Evolutionary conservation across 30 jellyfish, hydroid and myxozoan genomes (phyloP).

Genomic region (Clytia hemisphaerica): DNA sequence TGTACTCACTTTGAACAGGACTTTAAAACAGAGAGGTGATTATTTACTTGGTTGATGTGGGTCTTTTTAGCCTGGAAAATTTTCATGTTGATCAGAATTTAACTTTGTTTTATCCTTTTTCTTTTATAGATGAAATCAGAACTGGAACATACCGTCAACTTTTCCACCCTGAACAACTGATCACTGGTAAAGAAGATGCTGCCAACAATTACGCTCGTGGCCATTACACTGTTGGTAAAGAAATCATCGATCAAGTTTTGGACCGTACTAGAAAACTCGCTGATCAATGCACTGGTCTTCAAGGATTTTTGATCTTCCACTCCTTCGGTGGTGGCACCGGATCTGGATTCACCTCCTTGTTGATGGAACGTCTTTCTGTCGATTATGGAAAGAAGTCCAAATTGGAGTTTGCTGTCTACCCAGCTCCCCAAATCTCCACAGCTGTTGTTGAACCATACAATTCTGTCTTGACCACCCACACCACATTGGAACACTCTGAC

Average conservation of each 20-base stretch:
- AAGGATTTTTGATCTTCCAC: constrained; percentile 25
- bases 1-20: too few species aligned
- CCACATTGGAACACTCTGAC: constrained; percentile 30
- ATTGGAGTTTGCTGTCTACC: constrained; percentile 27
- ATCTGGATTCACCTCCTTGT: constrained; percentile 32
- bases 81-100: too few species aligned
- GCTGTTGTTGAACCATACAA: constrained; percentile 45
- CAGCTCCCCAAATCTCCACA: constrained; percentile 42
- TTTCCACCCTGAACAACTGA: constrained; percentile 36
- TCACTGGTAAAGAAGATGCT: constrained; percentile 38
- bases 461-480: constrained; percentile 27
- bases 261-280: constrained; percentile 2
- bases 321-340: constrained; percentile 48
- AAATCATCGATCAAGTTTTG: neutral
- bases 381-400: constrained; percentile 39
- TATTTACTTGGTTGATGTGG: too few species aligned
- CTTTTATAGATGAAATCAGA: constrained; percentile 39
- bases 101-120: too few species aligned
- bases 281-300: constrained; percentile 22
- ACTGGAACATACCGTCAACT: constrained; percentile 14
- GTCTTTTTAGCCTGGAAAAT: too few species aligned
- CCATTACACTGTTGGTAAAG: constrained; percentile 29
- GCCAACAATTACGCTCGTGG: constrained; percentile 41
- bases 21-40: too few species aligned
- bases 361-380: constrained; percentile 36